phyloP scores from a whole-genome alignment of 1,140 invertebrate genomes.

The Lordiphosa mommai region DNA sequence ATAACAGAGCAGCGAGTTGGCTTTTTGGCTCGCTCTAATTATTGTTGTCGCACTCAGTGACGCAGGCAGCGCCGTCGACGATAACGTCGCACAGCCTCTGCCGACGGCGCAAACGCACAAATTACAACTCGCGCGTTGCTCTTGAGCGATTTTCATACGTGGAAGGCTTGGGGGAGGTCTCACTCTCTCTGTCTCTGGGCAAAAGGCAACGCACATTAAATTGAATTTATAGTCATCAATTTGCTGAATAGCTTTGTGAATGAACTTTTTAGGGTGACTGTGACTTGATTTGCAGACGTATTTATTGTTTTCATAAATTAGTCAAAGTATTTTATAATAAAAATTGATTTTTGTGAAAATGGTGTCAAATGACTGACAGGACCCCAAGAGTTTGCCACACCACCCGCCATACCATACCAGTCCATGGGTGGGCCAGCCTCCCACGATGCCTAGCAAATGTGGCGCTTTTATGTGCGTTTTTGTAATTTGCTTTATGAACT shows the following conservation, averaged over 20 bases:
- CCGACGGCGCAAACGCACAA: constrained; percentile 51
- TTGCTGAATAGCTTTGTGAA: constrained; percentile 71
- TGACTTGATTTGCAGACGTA: constrained; percentile 62
- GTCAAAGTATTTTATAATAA: constrained; percentile 72
- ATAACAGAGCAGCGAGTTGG: constrained; percentile 32
- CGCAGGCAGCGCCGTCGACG: constrained; percentile 3
- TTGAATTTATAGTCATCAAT: constrained; percentile 78
- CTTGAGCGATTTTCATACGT: constrained; percentile 21
- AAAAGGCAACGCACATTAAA: constrained; percentile 75
- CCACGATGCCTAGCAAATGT: constrained; percentile 11
- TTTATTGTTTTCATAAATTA: constrained; percentile 77
- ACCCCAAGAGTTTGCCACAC: neutral
- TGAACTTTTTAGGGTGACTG: constrained; percentile 64
- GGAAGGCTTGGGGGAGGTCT: constrained; percentile 14
- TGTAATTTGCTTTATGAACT: constrained; percentile 72
- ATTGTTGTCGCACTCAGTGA: constrained; percentile 33
- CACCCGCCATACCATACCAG: neutral
- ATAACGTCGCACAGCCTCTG: constrained; percentile 1
- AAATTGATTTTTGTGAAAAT: constrained; percentile 60
- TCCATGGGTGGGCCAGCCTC: neutral
- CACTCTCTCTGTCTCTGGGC: constrained; percentile 19
- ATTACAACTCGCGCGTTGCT: constrained; percentile 10
- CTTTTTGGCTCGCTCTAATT: constrained; percentile 41
- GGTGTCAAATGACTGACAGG: constrained; percentile 37
- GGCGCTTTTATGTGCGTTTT: constrained; percentile 55